Percentiles rank a stretch among this genome's conserved stretches.
phyloP scores from a whole-genome alignment of 2,888 invertebrate species.

The Sinohyriopsis cumingii region DNA sequence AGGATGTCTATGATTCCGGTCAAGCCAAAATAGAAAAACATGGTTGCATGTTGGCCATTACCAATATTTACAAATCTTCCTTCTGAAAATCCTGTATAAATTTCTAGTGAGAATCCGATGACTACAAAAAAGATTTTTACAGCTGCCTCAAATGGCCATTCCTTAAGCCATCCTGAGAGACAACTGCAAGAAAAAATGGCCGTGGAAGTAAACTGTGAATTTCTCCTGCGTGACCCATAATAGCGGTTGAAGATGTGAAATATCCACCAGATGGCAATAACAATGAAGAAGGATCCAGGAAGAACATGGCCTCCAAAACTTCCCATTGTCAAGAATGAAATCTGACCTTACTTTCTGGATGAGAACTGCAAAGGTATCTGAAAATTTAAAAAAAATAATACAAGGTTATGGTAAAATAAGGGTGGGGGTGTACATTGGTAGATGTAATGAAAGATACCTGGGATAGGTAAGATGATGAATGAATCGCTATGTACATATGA shows the following conservation, averaged over 20 bases:
- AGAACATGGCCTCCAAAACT: slow-evolving; percentile 73
- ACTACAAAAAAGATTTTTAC: slow-evolving; percentile 43
- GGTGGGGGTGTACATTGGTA: too few species aligned
- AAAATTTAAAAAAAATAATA: too few species aligned
- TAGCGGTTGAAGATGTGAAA: slow-evolving; percentile 58
- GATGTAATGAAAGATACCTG: too few species aligned
- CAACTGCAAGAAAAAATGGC: slow-evolving; percentile 53
- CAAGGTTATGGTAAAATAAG: too few species aligned
- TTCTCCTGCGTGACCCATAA: slow-evolving; percentile 46
- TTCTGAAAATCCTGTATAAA: slow-evolving; percentile 62
- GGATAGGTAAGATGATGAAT: too few species aligned
- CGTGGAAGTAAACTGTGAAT: slow-evolving; percentile 48
- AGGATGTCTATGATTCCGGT: slow-evolving; percentile 72
- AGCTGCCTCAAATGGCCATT: slow-evolving; percentile 48
- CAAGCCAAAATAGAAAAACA: slow-evolving; percentile 74
- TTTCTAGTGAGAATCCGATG: slow-evolving; percentile 48
- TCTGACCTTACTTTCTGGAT: not conserved
- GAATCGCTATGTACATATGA: too few species aligned
- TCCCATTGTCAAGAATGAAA: slow-evolving; percentile 63
- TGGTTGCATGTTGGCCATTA: slow-evolving; percentile 75
- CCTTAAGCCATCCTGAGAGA: slow-evolving; percentile 47
- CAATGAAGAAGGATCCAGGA: slow-evolving; percentile 72
- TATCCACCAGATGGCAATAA: slow-evolving; percentile 66
- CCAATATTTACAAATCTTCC: slow-evolving; percentile 67
- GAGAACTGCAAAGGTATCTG: too few species aligned